Evolutionary conservation across 2,888 invertebrate species (phyloP).

Genomic region (Trissoscelio sp.): DNA sequence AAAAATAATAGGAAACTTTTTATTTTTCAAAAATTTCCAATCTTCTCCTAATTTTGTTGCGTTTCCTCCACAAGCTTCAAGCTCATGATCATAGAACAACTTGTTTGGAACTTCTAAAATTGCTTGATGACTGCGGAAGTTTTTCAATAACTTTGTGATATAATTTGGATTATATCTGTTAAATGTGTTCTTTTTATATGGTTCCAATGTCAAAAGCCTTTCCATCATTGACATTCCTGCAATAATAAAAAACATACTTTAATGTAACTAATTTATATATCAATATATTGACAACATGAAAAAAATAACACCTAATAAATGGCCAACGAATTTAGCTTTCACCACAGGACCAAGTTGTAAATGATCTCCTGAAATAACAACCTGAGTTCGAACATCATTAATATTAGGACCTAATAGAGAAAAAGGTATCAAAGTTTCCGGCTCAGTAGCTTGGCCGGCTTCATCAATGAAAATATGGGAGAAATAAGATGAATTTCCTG

Average conservation of each 20-base stretch:
- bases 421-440: conserved; percentile 87
- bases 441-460: conserved; percentile 89
- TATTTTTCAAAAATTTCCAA: conserved; percentile 83
- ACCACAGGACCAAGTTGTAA: conserved; percentile 89
- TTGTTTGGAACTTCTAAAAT: not conserved
- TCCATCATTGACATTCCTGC: conserved; percentile 86
- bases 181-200: conserved; percentile 82
- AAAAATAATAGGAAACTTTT: conserved; percentile 85
- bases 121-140: not conserved
- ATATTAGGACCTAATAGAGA: conserved; percentile 76
- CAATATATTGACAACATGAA: too few relatives aligned
- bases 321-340: conserved; percentile 80
- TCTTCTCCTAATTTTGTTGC: conserved; percentile 72
- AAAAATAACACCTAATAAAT: conserved; percentile 82
- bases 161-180: not conserved
- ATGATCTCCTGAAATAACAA: conserved; percentile 90
- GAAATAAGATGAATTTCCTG: too few relatives aligned
- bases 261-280: too few relatives aligned
- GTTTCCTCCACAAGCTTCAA: conserved; percentile 69
- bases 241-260: not conserved
- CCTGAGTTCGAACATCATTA: conserved; percentile 83
- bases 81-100: conserved; percentile 80
- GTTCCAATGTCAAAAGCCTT: conserved; percentile 85
- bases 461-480: conserved; percentile 91
- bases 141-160: not conserved